Evolutionary conservation across 2,888 invertebrate species (phyloP).

Genomic region (Ornithoptera priamus): DNA sequence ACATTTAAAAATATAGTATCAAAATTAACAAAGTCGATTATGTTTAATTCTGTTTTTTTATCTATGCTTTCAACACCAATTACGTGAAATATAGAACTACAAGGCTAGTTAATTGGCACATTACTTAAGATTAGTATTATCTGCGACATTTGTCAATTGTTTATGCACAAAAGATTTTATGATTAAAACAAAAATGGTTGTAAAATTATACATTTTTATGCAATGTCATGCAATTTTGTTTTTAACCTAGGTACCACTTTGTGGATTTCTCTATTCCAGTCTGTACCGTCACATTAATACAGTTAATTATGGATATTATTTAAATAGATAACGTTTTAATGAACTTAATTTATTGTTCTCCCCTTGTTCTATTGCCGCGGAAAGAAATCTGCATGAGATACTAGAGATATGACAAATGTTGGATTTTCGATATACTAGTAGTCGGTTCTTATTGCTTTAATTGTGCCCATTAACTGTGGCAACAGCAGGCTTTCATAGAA

Average conservation of each 20-base stretch:
- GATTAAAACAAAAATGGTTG: neutral
- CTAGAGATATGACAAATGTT: no score
- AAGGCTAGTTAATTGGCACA: no score
- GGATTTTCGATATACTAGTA: no score
- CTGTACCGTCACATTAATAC: neutral
- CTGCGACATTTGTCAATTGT: no score
- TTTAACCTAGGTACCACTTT: neutral
- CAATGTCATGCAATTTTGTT: neutral
- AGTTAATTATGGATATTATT: neutral
- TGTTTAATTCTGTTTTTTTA: no score
- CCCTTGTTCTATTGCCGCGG: neutral
- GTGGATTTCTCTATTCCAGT: neutral
- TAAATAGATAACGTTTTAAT: neutral
- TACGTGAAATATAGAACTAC: no score
- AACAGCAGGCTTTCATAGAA: no score
- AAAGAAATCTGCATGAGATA: neutral
- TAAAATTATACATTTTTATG: neutral
- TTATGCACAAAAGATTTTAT: neutral
- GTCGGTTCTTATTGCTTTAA: no score
- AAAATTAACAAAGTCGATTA: no score
- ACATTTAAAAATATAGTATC: neutral
- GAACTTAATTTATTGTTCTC: neutral
- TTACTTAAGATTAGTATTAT: no score
- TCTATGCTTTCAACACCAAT: no score
- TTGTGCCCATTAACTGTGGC: no score